A percentile compares a stretch with the other conserved stretches of the same genome.
phyloP scores from a whole-genome alignment of 2,797 vertebrate species.

The Pteronotus mesoamericanus region DNA sequence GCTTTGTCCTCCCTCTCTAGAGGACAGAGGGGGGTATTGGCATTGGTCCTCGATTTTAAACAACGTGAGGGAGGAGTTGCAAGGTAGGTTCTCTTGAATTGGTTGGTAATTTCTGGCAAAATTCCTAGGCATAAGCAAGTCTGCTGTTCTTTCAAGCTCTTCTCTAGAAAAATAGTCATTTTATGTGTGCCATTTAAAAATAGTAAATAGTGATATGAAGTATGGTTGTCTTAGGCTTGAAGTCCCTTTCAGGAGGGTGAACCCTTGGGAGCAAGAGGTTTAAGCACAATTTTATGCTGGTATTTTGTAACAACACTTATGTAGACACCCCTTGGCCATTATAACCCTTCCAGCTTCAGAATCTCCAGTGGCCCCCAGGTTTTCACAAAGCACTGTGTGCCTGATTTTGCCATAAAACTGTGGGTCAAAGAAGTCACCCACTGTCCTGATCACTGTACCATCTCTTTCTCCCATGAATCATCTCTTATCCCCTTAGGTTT shows the following conservation, averaged over 20 bases:
- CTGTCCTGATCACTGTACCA: background rate
- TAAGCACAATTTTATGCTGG: background rate
- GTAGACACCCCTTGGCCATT: background rate
- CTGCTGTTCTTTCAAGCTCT: background rate
- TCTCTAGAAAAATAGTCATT: background rate
- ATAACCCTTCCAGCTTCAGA: background rate
- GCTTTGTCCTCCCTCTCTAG: background rate
- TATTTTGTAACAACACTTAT: background rate
- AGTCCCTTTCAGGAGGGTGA: background rate
- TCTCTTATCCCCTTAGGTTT: background rate
- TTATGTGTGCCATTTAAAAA: background rate
- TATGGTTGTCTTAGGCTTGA: background rate
- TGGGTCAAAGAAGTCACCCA: background rate
- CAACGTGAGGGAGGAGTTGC: background rate
- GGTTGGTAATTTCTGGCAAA: background rate
- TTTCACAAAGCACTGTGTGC: background rate
- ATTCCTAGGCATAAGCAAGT: background rate
- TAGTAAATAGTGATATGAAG: background rate
- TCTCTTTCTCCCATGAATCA: background rate
- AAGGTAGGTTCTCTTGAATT: background rate
- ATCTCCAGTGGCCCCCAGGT: background rate
- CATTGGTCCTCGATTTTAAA: background rate
- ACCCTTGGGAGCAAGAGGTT: background rate
- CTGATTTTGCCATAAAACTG: background rate
- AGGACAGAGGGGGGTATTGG: background rate